Evolutionary conservation across 2,113 vertebrate genomes (phyloP).

Genomic region (Cranoglanis bouderius): DNA sequence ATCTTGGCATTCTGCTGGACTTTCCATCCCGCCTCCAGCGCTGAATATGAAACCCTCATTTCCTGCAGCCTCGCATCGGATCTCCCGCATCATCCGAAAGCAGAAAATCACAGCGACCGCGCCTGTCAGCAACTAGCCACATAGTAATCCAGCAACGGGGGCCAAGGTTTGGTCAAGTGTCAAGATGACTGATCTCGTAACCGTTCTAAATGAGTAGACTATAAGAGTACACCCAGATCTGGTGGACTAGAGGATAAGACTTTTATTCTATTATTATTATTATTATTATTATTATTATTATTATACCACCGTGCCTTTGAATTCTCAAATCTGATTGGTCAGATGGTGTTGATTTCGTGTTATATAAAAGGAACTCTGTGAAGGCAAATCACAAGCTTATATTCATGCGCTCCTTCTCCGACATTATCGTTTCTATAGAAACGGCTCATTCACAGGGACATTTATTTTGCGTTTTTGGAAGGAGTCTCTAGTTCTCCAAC

Average conservation of each 20-base stretch:
- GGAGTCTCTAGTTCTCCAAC: background rate
- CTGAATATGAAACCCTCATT: background rate
- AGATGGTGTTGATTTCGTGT: background rate
- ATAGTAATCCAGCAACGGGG: background rate
- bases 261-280: too few relatives aligned
- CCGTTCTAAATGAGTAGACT: background rate
- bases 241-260: background rate
- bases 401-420: background rate
- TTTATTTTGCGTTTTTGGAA: background rate
- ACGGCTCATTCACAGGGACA: background rate
- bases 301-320: background rate
- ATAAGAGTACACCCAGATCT: background rate
- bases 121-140: background rate
- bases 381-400: background rate
- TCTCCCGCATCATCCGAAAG: background rate
- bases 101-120: background rate
- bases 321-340: background rate
- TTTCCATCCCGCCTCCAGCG: constrained; percentile 25
- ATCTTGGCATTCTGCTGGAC: constrained; percentile 16
- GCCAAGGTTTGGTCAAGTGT: background rate
- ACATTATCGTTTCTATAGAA: background rate
- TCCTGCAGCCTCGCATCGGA: background rate
- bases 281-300: background rate
- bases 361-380: background rate
- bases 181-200: background rate